Base-by-base conservation (phyloP, 2,113 vertebrate species). In the Phainopepla nitens region DNA sequence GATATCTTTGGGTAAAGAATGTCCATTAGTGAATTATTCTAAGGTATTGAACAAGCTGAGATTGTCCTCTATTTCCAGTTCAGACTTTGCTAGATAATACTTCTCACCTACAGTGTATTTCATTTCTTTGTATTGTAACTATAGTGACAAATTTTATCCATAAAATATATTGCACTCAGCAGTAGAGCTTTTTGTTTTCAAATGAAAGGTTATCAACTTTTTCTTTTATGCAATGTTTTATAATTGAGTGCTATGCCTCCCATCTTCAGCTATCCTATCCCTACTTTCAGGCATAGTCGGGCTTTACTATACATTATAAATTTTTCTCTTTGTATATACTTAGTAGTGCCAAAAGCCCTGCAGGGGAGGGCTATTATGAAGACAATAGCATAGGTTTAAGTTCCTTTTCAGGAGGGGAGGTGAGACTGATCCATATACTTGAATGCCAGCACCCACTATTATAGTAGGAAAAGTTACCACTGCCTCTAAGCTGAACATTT, bases 201-300 rank as follows among this genome's bases (percentile, higher is more conserved):
- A 89, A 96, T 90, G 70, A 88, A 92, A 87, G 45, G 44, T 90
- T 89, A 88, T 64, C 68, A 66, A 31, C 21, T 25, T 80, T 90
- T 93, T 93, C 22, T 85, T 87, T 95, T 95, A 75, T 73, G 35
- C 20, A 89, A n/a, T 76, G 11, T 23, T 89, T 94, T 84, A 69
- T 90, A 93, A 97, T 22, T 88, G 76, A 79, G 51, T 75, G 27
- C 50, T 92, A 69, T 65, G 29, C 23, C 44, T 93, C 15, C 2
- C 33, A 88, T 90, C 68, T 72, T 81, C n/a, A 93, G 19, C 29
- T 92, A 61, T 47, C 31, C 71, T 42, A 79, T n/a, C 27, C 36
- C 15, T 83, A 58, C 56, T 87, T 91, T 96, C 36, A 89, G 28
- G 28, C 51, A n/a, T 64, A 93, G 72, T 56, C 75, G 70, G 27